Percentiles rank a stretch among this genome's conserved stretches.
Evolutionary conservation across 2,888 invertebrate species (phyloP).

Genomic region (Cynaeus angustus): DNA sequence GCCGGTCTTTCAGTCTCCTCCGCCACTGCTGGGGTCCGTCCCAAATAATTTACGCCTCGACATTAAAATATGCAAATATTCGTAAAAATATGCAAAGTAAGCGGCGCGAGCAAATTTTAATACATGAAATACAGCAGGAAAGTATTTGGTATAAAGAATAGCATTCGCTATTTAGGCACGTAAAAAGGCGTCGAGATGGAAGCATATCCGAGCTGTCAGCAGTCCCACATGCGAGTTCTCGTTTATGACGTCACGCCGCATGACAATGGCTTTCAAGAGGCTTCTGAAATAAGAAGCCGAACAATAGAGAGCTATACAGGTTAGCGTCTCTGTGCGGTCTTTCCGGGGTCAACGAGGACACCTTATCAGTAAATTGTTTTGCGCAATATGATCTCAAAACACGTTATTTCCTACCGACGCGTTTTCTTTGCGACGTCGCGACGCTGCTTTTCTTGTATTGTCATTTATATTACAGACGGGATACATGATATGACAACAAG

Average conservation of each 20-base stretch:
- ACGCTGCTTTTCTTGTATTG: constrained; percentile 17
- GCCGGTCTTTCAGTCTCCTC: no score
- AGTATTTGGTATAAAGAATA: constrained; percentile 33
- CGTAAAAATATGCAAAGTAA: constrained; percentile 52
- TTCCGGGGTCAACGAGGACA: constrained; percentile 49
- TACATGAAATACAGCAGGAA: constrained; percentile 34
- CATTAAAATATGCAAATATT: constrained; percentile 54
- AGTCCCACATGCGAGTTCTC: constrained; percentile 50
- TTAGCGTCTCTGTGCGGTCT: constrained; percentile 51
- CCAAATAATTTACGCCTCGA: constrained; percentile 44
- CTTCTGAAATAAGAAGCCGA: constrained; percentile 54
- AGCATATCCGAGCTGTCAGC: constrained; percentile 32
- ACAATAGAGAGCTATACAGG: constrained; percentile 44
- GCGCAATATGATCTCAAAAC: constrained; percentile 41
- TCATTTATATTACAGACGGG: constrained; percentile 7
- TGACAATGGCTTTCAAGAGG: constrained; percentile 55
- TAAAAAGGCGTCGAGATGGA: constrained; percentile 36
- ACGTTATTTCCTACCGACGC: constrained; percentile 7
- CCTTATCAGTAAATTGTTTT: constrained; percentile 56
- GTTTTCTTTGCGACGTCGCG: constrained; percentile 4
- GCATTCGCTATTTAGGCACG: constrained; percentile 20
- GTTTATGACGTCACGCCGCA: constrained; percentile 56
- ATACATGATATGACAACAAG: constrained; percentile 3
- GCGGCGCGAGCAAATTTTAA: constrained; percentile 52
- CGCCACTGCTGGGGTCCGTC: constrained; percentile 28